Evolutionary conservation across 2,113 vertebrate genomes (phyloP).

Genomic region (Clupea harengus): DNA sequence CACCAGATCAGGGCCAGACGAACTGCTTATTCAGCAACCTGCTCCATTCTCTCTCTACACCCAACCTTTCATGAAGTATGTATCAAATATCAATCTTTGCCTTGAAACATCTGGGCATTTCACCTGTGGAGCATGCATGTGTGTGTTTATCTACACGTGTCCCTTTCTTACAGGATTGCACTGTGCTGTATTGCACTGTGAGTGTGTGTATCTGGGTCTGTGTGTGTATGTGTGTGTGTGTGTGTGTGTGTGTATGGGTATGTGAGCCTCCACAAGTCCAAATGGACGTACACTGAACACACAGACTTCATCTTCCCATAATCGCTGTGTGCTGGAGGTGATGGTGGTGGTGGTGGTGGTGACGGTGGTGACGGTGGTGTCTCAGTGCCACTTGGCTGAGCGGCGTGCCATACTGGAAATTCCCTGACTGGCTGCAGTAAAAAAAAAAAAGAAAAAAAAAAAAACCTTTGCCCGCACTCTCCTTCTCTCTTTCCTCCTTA

Average conservation of each 20-base stretch:
- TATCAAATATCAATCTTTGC: too few relatives aligned
- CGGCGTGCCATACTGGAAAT: not conserved
- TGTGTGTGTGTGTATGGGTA: not conserved
- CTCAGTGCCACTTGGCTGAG: not conserved
- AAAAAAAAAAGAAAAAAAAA: not conserved
- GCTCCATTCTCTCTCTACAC: too few relatives aligned
- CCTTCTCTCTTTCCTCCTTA: not conserved
- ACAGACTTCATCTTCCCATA: not conserved
- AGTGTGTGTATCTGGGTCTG: not conserved
- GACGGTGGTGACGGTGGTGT: not conserved
- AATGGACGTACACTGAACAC: not conserved
- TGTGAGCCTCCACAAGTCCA: not conserved
- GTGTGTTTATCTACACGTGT: too few relatives aligned
- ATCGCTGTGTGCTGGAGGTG: not conserved
- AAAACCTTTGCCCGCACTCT: not conserved
- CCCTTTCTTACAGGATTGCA: too few relatives aligned
- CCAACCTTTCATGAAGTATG: too few relatives aligned
- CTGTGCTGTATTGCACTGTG: not conserved
- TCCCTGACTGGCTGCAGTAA: not conserved
- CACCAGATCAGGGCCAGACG: too few relatives aligned
- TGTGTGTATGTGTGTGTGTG: slow-evolving; percentile 10
- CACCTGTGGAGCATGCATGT: too few relatives aligned
- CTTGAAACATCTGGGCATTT: too few relatives aligned
- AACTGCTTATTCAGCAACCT: too few relatives aligned
- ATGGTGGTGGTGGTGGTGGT: not conserved